These are phyloP conservation scores for Rhabdomys dilectus DNA, from an alignment of 2,113 vertebrate genomes.

Conservation along the genomic window DNA sequence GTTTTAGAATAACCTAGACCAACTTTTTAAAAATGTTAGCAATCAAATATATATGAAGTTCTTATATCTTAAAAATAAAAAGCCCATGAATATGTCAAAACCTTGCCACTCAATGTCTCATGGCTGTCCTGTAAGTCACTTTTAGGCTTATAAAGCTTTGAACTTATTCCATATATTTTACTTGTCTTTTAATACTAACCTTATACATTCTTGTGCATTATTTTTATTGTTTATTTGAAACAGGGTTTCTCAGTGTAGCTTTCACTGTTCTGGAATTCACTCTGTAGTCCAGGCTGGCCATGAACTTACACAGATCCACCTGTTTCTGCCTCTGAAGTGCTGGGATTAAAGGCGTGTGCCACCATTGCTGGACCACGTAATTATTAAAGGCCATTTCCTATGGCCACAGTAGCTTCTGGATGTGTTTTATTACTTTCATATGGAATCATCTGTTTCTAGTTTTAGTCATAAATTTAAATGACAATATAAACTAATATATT, in stretches of 20 bases:
- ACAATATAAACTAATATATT: conserved; percentile 33
- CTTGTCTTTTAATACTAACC: conserved; percentile 1
- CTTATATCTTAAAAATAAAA: conserved; percentile 39
- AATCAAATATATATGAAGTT: background rate
- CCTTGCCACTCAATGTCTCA: conserved; percentile 10
- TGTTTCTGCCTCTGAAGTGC: background rate
- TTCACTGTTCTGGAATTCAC: too few species aligned
- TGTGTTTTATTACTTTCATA: background rate
- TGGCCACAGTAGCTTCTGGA: background rate
- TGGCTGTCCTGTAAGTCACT: background rate
- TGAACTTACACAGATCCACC: too few species aligned
- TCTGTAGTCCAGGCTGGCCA: too few species aligned
- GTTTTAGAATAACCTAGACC: conserved; percentile 50
- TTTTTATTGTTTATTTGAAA: background rate
- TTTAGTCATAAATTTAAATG: background rate
- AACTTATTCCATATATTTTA: conserved; percentile 27
- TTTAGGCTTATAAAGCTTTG: conserved; percentile 3
- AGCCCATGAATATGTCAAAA: background rate
- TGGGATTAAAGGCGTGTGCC: background rate
- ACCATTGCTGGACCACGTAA: too few species aligned
- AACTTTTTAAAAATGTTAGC: background rate
- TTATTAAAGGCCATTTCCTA: background rate
- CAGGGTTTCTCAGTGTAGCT: too few species aligned
- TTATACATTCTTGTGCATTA: background rate
- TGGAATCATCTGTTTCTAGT: conserved; percentile 12